Evolutionary conservation across 2,113 vertebrate species (phyloP).

Genomic region (Pomatostomus ruficeps): DNA sequence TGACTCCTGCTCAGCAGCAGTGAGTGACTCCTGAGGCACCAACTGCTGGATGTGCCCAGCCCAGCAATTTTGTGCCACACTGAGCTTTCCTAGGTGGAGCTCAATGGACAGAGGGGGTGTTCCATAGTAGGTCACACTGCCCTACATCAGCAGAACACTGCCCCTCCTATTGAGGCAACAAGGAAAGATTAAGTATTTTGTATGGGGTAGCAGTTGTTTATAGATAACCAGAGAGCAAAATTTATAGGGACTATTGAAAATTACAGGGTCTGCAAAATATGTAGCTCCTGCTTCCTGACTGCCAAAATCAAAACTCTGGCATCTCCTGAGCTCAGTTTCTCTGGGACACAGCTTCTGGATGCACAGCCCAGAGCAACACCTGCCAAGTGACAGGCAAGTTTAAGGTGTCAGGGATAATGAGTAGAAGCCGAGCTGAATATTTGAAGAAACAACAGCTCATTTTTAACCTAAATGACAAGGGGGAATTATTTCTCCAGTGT

Average conservation of each 20-base stretch:
- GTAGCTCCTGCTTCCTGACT: not conserved
- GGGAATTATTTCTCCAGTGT: not conserved
- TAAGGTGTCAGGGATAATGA: not conserved
- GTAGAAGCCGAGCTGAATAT: accelerated
- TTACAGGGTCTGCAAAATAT: not conserved
- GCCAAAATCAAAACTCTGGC: not conserved
- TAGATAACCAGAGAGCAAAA: not conserved
- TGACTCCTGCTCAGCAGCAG: not conserved
- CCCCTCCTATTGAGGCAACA: not conserved
- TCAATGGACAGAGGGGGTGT: not conserved
- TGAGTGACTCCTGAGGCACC: not conserved
- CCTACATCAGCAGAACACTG: too few species aligned
- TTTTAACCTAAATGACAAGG: not conserved
- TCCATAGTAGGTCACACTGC: not conserved
- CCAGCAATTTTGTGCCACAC: not conserved
- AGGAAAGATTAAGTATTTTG: not conserved
- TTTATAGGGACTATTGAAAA: not conserved
- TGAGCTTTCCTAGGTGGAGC: not conserved
- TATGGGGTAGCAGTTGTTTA: not conserved
- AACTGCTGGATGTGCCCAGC: not conserved
- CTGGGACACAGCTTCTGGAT: not conserved
- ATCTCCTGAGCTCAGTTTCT: not conserved
- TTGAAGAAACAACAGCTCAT: not conserved
- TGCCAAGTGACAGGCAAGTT: not conserved
- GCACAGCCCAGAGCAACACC: too few species aligned